phyloP scores from a whole-genome alignment of 2,113 vertebrate genomes.

The Orientallactaga bullata region DNA sequence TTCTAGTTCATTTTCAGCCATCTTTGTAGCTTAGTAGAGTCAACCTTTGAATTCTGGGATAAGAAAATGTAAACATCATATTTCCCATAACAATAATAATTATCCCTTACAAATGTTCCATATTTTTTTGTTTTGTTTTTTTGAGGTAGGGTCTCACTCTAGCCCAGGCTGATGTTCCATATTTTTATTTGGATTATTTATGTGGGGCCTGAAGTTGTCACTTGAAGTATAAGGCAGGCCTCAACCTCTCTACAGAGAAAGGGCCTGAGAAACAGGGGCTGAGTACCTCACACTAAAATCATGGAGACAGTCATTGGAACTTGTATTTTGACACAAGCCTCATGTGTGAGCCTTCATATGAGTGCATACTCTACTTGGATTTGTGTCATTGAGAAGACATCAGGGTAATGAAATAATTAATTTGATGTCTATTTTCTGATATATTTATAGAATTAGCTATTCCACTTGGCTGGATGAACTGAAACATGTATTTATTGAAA shows the following conservation, averaged over 20 bases:
- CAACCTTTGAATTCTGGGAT: slow-evolving; percentile 16
- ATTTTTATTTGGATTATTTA: slow-evolving; percentile 45
- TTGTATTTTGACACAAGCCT: neutral
- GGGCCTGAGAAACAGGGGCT: neutral
- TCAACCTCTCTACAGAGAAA: neutral
- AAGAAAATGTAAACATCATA: neutral
- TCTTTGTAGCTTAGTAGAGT: neutral
- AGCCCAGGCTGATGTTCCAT: neutral
- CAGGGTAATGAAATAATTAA: neutral
- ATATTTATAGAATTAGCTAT: neutral
- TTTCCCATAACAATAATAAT: neutral
- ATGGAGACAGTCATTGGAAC: neutral
- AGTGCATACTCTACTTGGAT: neutral
- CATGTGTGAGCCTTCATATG: neutral
- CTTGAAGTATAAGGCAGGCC: neutral
- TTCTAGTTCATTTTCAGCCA: neutral
- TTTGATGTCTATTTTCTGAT: neutral
- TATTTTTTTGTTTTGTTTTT: no score
- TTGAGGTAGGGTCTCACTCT: no score
- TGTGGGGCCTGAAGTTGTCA: neutral
- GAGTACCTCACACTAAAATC: neutral
- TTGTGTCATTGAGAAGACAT: neutral
- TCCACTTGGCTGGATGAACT: neutral
- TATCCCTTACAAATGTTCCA: neutral
- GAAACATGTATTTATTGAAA: neutral